Evolutionary conservation across 2,797 vertebrate genomes (phyloP), one percentile per base, ranked within the genome.

Genomic region (Oreochromis mossambicus): DNA sequence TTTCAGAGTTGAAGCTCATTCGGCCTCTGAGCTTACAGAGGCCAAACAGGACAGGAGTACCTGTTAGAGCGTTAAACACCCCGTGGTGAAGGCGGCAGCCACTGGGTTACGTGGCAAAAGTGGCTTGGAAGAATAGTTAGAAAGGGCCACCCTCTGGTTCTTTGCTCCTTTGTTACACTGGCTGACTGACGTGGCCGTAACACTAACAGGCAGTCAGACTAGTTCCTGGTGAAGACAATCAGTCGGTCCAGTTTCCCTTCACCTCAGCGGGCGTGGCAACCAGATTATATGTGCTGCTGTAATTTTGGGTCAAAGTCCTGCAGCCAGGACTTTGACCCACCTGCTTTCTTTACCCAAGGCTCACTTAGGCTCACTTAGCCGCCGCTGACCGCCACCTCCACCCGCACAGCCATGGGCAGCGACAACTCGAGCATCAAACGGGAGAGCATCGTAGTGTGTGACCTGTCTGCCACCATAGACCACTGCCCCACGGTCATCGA

Each of bases 401-500:
- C 93, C 85, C 92, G 89, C 89, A 83, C 83, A 82, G 91, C 95
- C 94, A 99, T 99, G 98, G 98, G 98, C 92, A 99, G 98, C 95
- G 99, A 98, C 94, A 99, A 99, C 95, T 98, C 97, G 80, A 97
- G 98, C 83, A 96, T 99, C 92, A 97, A 98, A 79, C 96, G 98
- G 79, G 98, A 99, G 94, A 98, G 98, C 95, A 98, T 99, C 90
- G 97, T 97, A 89, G 98, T 99, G 88, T 97, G 97, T 85, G 98
- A 99, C 92, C 97, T 99, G 92, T 97, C 97, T 79, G 98, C 98
- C 92, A 97, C 97, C 88, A 99, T 99, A 86, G 98, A 99, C 95
- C 97, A 97, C 89, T 96, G 97, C 91, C 97, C 97, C 79, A 99
- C 98, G 34, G 95, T 97, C 93, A 98, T 99, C 36, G 98, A 99